Evolutionary conservation across 2,888 invertebrate genomes (phyloP).

Genomic region (Tinea trinotella): DNA sequence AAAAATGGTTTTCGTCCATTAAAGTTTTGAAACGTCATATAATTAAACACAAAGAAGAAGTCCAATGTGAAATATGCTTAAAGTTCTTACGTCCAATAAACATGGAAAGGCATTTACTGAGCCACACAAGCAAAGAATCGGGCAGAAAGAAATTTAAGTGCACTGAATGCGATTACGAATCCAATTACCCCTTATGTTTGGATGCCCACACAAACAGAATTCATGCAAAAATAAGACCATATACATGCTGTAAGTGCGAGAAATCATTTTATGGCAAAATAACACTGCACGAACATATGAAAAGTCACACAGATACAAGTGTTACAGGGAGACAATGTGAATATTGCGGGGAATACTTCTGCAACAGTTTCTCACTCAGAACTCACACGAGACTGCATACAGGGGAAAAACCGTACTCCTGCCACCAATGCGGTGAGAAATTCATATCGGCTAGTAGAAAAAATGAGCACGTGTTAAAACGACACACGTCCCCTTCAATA

Average conservation of each 20-base stretch:
- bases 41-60: slow-evolving; percentile 25
- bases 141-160: slow-evolving; percentile 30
- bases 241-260: slow-evolving; percentile 36
- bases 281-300: background rate
- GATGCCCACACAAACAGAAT: slow-evolving; percentile 43
- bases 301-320: background rate
- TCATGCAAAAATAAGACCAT: slow-evolving; percentile 37
- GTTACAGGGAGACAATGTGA: background rate
- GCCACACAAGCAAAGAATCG: slow-evolving; percentile 25
- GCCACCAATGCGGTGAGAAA: slow-evolving; percentile 35
- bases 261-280: slow-evolving; percentile 28
- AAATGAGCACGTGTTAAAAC: slow-evolving; percentile 39
- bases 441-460: slow-evolving; percentile 44
- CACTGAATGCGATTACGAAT: slow-evolving; percentile 34
- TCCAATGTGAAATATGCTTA: background rate
- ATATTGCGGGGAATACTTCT: slow-evolving; percentile 39
- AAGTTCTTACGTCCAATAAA: background rate
- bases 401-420: slow-evolving; percentile 38
- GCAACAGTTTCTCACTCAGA: slow-evolving; percentile 35
- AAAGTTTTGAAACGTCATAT: slow-evolving; percentile 30
- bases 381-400: slow-evolving; percentile 44
- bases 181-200: slow-evolving; percentile 34
- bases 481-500: slow-evolving; percentile 20
- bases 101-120: slow-evolving; percentile 31
- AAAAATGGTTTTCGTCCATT: slow-evolving; percentile 29